Evolutionary conservation across 2,888 invertebrate genomes (phyloP), one percentile per base, ranked within the genome.

Genomic region (Conomelus anceps): DNA sequence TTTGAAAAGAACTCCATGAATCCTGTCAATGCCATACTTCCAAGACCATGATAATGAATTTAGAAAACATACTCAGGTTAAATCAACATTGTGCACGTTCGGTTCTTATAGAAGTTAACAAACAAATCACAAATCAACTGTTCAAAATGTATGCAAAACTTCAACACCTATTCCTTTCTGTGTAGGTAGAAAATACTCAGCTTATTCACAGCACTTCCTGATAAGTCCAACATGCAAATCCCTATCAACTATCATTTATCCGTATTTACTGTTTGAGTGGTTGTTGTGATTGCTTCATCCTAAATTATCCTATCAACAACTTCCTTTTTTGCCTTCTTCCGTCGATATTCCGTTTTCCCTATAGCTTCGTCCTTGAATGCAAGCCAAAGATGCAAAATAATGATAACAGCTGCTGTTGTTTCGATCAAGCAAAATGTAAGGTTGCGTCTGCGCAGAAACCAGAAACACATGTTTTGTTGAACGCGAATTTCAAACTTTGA

Each of bases 1-100:
- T 96, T 96, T 92, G 96, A 96, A 92, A 96, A 96, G 93, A 96
- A 96, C 91, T 96, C 96, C 89, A 96, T 94, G 92, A 96, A 96
- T 90, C 95, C 95, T 92, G 95, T 95, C 90, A 96, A 93, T 91
- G 96, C 95, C 96, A 96, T 96, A 91, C 90, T 92, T 89, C 88
- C 20, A 23, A 85, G 6, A 23, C 9, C 86, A 86, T 20, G 85
- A 85, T 23, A 85, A 85, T 23, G 23, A 20, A 85, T 85, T 6
- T 23, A 85, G 0, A 85, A 85, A 23, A 11, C 85, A 9, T 22
- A 85, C 23, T 85, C 3, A 85, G 9, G 4, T 85, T 85, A 0
- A 23, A 6, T 3, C 11, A 7, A 17, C 24, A 63, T 63, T 20
- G 3, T 63, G n/a, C 13, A n/a, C 13, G 7, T 63, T n/a, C 63